Base-by-base conservation (phyloP, 1,140 invertebrate genomes). In the Drosophila miranda region DNA sequence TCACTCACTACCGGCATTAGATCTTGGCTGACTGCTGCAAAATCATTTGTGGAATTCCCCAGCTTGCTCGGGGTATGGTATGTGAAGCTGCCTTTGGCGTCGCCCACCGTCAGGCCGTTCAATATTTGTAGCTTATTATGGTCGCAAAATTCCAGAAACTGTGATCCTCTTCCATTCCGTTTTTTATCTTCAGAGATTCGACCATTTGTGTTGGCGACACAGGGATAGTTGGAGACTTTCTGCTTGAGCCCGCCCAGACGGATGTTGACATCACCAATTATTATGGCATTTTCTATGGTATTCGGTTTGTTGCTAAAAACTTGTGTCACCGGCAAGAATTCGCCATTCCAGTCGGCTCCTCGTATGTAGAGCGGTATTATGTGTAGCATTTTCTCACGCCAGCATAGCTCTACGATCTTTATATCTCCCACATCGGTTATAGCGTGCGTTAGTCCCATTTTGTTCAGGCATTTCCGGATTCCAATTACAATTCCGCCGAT, bases 251-350 rank as follows among this genome's bases (percentile, higher is more conserved):
- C 57, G 5, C 61, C 61, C n/a, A 64, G 26, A 0, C 61, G 57
- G 26, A 61, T n/a, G 13, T 64, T 64, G 1, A 64, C 23, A 11
- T 64, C 61, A 19, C 61, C 61, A 8, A 64, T 43, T 11, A 64
- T 21, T 16, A 64, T 50, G 0, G 11, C 34, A 30, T 61, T 50
- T 0, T 23, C n/a, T 1, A 61, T 44, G 16, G 16, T 1, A 2
- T 0, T 38, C 48, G 21, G 6, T 3, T 1, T 23, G n/a, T 23
- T 43, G 9, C 13, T 7, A 50, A 64, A 44, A 2, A 19, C n/a
- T 2, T n/a, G 2, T 0, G 11, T 26, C 16, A 62, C 53, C 6
- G 41, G 42, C 7, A 23, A 2, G n/a, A 64, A 62, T 30, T 64
- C 62, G 0, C 9, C 7, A 1, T 64, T 3, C 57, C 62, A 64